Evolutionary conservation across 2,113 vertebrate species (phyloP).

Genomic region (Corvus cornix): DNA sequence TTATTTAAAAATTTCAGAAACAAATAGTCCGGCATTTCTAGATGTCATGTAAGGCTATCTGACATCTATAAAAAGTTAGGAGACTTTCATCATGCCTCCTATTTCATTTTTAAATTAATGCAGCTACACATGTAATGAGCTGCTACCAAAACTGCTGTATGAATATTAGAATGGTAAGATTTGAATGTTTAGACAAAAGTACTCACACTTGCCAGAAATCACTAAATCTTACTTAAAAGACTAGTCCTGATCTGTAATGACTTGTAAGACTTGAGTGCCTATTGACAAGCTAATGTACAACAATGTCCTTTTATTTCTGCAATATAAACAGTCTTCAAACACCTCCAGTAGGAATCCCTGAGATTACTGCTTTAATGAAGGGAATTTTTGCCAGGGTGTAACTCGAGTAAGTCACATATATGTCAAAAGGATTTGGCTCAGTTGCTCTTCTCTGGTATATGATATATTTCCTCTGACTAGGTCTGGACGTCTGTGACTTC

Average conservation of each 20-base stretch:
- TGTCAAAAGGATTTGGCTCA: neutral
- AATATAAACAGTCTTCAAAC: neutral
- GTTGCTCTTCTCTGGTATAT: neutral
- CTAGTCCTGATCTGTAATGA: neutral
- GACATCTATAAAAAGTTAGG: neutral
- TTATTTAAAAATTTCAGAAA: neutral
- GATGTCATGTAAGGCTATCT: neutral
- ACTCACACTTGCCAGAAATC: neutral
- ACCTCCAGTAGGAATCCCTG: neutral
- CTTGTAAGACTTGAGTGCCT: neutral
- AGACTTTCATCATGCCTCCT: neutral
- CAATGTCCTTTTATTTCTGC: neutral
- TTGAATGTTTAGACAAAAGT: neutral
- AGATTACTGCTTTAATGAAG: neutral
- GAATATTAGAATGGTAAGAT: neutral
- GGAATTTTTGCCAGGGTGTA: neutral
- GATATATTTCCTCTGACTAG: neutral
- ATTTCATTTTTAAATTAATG: neutral
- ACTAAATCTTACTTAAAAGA: neutral
- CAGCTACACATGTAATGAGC: neutral
- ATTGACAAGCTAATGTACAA: neutral
- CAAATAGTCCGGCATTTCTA: neutral
- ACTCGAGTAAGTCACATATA: neutral
- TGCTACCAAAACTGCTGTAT: neutral
- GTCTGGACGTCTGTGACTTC: neutral